Evolutionary conservation across 2,888 invertebrate genomes (phyloP).

Genomic region (Andrena minutula): DNA sequence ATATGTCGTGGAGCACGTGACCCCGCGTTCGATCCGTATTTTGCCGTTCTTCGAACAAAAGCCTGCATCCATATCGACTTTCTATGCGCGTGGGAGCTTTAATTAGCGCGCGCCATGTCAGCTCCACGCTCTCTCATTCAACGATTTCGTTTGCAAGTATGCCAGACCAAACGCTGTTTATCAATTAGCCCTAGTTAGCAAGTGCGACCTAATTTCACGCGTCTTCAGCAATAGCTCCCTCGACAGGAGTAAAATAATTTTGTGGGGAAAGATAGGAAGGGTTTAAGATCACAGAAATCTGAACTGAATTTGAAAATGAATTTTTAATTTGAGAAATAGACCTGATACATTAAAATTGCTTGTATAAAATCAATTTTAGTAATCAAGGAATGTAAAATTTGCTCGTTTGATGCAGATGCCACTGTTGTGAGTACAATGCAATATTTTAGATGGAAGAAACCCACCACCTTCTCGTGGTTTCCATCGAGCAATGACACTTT

Average conservation of each 20-base stretch:
- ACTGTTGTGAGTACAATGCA: too few relatives aligned
- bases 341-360: too few relatives aligned
- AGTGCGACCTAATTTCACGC: conserved; percentile 53
- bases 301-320: too few relatives aligned
- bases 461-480: too few relatives aligned
- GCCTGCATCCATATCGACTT: conserved; percentile 42
- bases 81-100: conserved; percentile 50
- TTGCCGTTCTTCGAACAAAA: conserved; percentile 34
- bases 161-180: conserved; percentile 62
- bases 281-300: neutral
- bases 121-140: conserved; percentile 32
- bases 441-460: too few relatives aligned
- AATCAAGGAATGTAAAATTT: too few relatives aligned
- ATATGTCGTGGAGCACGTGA: conserved; percentile 12
- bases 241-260: conserved; percentile 43
- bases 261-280: neutral
- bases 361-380: too few relatives aligned
- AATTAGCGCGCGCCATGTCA: conserved; percentile 49
- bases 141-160: conserved; percentile 43
- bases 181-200: conserved; percentile 75
- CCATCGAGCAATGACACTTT: too few relatives aligned
- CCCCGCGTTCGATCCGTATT: conserved; percentile 22
- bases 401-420: too few relatives aligned
- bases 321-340: too few relatives aligned
- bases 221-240: conserved; percentile 56